Conservation (phyloP, 2,888 invertebrate genomes). For the Lacanobia wlatinum region DNA sequence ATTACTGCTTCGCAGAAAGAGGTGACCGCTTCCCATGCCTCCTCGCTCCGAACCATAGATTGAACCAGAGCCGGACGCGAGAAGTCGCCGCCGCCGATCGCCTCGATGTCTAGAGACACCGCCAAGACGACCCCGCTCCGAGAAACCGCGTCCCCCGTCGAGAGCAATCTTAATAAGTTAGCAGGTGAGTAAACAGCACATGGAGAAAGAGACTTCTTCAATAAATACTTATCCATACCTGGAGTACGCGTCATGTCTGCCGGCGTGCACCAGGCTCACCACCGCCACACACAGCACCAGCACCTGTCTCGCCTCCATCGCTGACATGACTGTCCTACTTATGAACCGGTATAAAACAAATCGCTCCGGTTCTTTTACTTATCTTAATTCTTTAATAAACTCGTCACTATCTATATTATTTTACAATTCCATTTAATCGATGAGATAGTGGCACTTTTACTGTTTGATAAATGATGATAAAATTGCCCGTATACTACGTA, state of each 20-base stretch:
- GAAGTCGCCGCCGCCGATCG: too few relatives aligned
- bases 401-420: neutral
- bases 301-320: slow-evolving; percentile 12
- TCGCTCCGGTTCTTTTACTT: neutral
- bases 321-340: neutral
- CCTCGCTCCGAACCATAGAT: too few relatives aligned
- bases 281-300: slow-evolving; percentile 15
- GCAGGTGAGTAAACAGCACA: too few relatives aligned
- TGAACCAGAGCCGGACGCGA: too few relatives aligned
- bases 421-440: neutral
- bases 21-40: too few relatives aligned
- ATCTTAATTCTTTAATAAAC: neutral
- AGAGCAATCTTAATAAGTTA: too few relatives aligned
- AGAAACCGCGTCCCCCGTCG: too few relatives aligned
- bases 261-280: slow-evolving; percentile 15
- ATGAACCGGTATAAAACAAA: neutral
- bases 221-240: neutral
- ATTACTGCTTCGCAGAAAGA: too few relatives aligned
- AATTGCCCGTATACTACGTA: neutral
- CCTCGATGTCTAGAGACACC: too few relatives aligned
- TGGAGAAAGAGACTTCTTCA: neutral
- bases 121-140: too few relatives aligned
- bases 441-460: slow-evolving; percentile 4
- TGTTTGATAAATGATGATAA: slow-evolving; percentile 7
- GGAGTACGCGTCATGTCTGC: slow-evolving; percentile 30